Evolutionary conservation across 2,888 invertebrate species (phyloP).

Genomic region (Apodemia mormo): DNA sequence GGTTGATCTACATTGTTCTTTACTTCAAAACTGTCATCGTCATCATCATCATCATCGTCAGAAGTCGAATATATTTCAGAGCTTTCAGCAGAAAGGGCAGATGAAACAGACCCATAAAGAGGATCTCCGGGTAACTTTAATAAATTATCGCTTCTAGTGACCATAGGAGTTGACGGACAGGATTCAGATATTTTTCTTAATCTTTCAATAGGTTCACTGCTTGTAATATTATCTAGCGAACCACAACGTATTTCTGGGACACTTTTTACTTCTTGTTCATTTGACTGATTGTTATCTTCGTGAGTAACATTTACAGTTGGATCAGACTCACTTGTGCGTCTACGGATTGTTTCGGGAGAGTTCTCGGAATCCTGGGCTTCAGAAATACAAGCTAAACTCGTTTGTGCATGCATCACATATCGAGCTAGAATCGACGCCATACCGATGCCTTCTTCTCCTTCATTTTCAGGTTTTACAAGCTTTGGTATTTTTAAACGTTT

Average conservation of each 20-base stretch:
- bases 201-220: conserved; percentile 41
- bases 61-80: conserved; percentile 70
- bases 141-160: conserved; percentile 59
- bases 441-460: conserved; percentile 77
- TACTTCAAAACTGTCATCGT: conserved; percentile 73
- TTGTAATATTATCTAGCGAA: conserved; percentile 64
- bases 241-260: conserved; percentile 63
- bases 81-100: conserved; percentile 70
- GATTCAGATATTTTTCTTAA: conserved; percentile 68
- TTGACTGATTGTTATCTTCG: conserved; percentile 42
- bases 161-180: conserved; percentile 68
- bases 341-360: conserved; percentile 64
- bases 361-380: conserved; percentile 78
- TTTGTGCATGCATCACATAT: conserved; percentile 83
- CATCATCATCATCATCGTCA: conserved; percentile 68
- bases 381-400: conserved; percentile 81
- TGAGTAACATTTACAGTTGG: conserved; percentile 55
- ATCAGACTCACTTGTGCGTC: conserved; percentile 70
- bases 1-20: conserved; percentile 69
- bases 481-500: conserved; percentile 68
- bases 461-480: conserved; percentile 58
- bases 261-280: conserved; percentile 33
- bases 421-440: conserved; percentile 86
- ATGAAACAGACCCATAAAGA: conserved; percentile 68
- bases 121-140: conserved; percentile 62